Evolutionary conservation across 2,797 vertebrate species (phyloP).

Genomic region (Sebastes wilsoni): DNA sequence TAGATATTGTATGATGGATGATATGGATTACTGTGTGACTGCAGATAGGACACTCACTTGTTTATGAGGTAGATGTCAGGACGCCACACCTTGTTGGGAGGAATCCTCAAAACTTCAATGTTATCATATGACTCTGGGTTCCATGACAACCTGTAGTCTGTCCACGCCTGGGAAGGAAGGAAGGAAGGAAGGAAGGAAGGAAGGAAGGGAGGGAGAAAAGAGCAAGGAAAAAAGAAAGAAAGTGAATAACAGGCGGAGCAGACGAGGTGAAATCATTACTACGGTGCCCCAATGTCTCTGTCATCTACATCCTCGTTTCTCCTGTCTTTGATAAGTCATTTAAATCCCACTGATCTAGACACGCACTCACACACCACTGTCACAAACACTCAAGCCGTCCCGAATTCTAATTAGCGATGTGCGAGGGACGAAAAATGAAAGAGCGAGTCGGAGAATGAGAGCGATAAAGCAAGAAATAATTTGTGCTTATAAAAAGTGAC

Average conservation of each 20-base stretch:
- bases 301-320: conserved; percentile 8
- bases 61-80: conserved; percentile 92
- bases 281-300: background rate
- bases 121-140: conserved; percentile 81
- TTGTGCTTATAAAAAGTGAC: conserved; percentile 67
- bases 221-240: background rate
- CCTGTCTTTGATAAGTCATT: conserved; percentile 29
- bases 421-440: conserved; percentile 4
- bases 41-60: conserved; percentile 80
- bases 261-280: conserved; percentile 15
- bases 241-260: background rate
- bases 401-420: conserved; percentile 35
- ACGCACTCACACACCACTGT: background rate
- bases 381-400: conserved; percentile 25
- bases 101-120: conserved; percentile 83
- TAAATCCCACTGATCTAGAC: conserved; percentile 10
- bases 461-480: conserved; percentile 50
- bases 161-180: conserved; percentile 82
- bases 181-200: background rate
- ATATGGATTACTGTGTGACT: background rate
- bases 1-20: too few relatives aligned
- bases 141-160: conserved; percentile 90
- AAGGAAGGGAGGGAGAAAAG: background rate
- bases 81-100: conserved; percentile 87
- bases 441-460: background rate